These are phyloP conservation scores for Axis porcinus DNA, from an alignment of 2,113 vertebrate species.

Conservation along the genomic window DNA sequence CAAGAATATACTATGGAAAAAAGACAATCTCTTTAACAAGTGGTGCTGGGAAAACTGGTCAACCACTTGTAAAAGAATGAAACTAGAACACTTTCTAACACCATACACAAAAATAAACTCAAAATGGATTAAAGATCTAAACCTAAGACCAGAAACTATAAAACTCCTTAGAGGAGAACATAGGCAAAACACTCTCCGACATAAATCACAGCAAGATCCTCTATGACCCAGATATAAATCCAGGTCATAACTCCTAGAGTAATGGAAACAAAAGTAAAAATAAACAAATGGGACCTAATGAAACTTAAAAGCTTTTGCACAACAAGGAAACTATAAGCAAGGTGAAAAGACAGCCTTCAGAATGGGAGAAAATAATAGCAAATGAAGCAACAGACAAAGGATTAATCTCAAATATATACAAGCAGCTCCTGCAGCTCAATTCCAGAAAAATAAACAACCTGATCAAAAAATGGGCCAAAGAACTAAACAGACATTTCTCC, in stretches of 20 bases:
- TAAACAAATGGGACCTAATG: neutral
- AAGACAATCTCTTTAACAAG: neutral
- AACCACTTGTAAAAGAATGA: neutral
- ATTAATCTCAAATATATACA: neutral
- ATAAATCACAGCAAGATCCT: neutral
- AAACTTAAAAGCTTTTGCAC: neutral
- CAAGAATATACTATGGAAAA: neutral
- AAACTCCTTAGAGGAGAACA: neutral
- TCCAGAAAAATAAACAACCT: neutral
- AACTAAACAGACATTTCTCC: neutral
- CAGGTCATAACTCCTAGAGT: too few relatives aligned
- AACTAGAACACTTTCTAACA: neutral
- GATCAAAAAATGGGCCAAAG: neutral
- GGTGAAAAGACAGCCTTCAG: neutral
- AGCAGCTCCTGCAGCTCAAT: neutral
- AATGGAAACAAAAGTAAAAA: neutral
- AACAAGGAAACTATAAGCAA: neutral
- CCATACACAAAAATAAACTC: neutral
- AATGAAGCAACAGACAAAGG: neutral
- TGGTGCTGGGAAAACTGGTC: neutral
- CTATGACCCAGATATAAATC: neutral
- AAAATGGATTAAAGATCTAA: neutral
- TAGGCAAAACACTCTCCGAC: neutral
- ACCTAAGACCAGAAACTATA: neutral
- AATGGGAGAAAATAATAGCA: neutral